A percentile compares a stretch with the other conserved stretches of the same genome.
phyloP scores from a whole-genome alignment of 2,888 invertebrate genomes.

The Chaitophorus viminalis region DNA sequence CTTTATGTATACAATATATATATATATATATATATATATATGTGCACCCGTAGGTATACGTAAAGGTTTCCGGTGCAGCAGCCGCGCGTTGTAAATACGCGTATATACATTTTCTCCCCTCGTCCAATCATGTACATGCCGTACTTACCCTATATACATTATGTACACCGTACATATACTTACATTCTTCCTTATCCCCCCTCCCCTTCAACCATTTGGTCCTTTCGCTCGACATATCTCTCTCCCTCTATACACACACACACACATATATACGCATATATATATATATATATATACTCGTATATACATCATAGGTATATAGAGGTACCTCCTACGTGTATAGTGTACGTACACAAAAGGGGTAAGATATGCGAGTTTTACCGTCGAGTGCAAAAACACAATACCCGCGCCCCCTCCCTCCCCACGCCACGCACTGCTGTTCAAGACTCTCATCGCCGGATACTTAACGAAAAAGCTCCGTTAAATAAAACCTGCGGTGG shows the following conservation, averaged over 20 bases:
- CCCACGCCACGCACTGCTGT: too few species aligned
- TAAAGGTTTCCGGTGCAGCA: background rate
- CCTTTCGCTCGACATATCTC: background rate
- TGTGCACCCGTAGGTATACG: too few species aligned
- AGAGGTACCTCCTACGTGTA: too few species aligned
- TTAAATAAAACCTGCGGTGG: background rate
- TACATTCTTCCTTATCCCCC: background rate
- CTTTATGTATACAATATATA: background rate
- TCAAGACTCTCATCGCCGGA: background rate
- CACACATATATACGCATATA: too few species aligned
- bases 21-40: background rate
- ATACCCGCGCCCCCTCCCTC: too few species aligned
- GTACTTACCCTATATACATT: too few species aligned
- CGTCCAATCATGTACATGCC: too few species aligned
- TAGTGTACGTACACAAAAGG: background rate
- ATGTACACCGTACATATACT: too few species aligned
- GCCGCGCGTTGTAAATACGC: background rate
- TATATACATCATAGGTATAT: too few species aligned
- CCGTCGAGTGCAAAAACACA: background rate
- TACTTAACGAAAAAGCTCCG: constrained; percentile 6
- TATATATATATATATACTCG: background rate
- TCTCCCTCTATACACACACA: too few species aligned
- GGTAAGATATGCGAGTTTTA: background rate
- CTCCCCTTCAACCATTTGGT: background rate
- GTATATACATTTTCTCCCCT: too few species aligned